phyloP scores from a whole-genome alignment of 2,113 vertebrate species.

The Triplophysa rosa region DNA sequence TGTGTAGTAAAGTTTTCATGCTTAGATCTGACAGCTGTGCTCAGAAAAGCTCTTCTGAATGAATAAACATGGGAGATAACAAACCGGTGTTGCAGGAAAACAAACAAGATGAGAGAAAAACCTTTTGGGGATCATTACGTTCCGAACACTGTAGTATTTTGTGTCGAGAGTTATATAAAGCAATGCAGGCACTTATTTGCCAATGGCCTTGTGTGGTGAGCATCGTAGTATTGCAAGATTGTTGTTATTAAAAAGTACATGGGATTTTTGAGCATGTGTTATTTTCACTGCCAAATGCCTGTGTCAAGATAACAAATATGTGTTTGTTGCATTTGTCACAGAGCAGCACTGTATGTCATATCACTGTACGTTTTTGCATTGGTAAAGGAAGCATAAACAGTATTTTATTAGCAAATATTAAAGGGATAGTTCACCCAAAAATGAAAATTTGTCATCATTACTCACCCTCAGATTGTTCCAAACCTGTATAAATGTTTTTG shows the following conservation, averaged over 20 bases:
- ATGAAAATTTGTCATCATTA: no score
- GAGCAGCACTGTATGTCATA: not conserved
- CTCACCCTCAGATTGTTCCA: no score
- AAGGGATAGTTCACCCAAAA: no score
- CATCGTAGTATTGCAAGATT: not conserved
- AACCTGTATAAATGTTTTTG: no score
- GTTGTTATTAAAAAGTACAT: no score
- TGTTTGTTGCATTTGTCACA: not conserved
- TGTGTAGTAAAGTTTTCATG: not conserved
- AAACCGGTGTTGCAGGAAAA: constrained; percentile 27
- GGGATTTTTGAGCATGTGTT: not conserved
- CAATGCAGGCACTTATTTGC: not conserved
- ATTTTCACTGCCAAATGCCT: not conserved
- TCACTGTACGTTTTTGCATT: not conserved
- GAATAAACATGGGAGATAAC: constrained; percentile 7
- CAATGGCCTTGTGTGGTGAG: not conserved
- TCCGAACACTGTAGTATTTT: not conserved
- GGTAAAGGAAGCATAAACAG: not conserved
- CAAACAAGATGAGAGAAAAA: not conserved
- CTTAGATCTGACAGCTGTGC: constrained; percentile 1
- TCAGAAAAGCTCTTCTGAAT: not conserved
- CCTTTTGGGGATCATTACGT: no score
- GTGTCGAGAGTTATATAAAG: not conserved
- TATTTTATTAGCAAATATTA: not conserved
- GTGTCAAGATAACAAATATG: not conserved